Percentiles rank a stretch among this genome's conserved stretches.
Evolutionary conservation across 2,113 vertebrate species (phyloP).

Genomic region (Oxyura jamaicensis): DNA sequence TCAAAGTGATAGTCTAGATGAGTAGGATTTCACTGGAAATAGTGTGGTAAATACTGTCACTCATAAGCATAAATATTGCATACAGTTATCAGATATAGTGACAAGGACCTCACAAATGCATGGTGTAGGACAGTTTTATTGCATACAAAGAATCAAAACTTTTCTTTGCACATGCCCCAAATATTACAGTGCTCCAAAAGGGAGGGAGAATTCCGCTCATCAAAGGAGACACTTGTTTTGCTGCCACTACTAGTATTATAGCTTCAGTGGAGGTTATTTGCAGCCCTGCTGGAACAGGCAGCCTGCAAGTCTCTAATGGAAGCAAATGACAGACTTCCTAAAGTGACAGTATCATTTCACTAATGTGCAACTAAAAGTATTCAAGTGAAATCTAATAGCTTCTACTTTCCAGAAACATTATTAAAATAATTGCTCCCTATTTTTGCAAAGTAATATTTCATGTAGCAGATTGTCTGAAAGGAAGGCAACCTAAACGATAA

Average conservation of each 20-base stretch:
- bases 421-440: conserved; percentile 70
- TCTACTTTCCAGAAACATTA: conserved; percentile 52
- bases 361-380: conserved; percentile 65
- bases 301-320: conserved; percentile 39
- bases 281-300: neutral
- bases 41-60: neutral
- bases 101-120: neutral
- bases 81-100: neutral
- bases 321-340: conserved; percentile 66
- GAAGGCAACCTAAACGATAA: conserved; percentile 37
- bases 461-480: conserved; percentile 9
- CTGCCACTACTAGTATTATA: neutral
- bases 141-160: neutral
- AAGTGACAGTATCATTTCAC: conserved; percentile 43
- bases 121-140: neutral
- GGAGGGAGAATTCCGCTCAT: neutral
- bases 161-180: neutral
- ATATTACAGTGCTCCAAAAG: neutral
- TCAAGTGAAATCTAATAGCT: conserved; percentile 66
- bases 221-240: neutral
- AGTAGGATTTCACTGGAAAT: neutral
- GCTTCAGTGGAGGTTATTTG: neutral
- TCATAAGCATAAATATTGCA: neutral
- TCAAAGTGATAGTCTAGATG: neutral
- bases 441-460: conserved; percentile 48